phyloP scores from a whole-genome alignment of 2,888 invertebrate species.

The Eilema caniola region DNA sequence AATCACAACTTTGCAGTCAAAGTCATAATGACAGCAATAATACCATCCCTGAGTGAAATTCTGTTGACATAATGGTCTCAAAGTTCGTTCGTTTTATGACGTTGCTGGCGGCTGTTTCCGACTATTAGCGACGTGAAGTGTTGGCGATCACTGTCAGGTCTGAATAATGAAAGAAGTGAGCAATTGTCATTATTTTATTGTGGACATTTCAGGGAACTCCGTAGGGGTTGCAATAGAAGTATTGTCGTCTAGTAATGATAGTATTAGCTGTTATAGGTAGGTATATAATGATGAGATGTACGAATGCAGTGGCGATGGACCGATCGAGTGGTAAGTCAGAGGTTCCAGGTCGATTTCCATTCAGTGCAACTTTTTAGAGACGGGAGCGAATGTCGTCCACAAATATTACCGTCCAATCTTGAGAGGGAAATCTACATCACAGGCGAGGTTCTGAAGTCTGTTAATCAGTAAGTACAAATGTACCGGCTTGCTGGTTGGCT shows the following conservation, averaged over 20 bases:
- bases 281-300: too few species aligned
- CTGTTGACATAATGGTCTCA: constrained; percentile 14
- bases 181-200: constrained; percentile 41
- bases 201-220: constrained; percentile 14
- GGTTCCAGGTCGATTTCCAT: too few species aligned
- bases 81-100: constrained; percentile 22
- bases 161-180: constrained; percentile 41
- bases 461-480: too few species aligned
- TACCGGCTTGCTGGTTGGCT: too few species aligned
- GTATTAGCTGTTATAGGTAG: too few species aligned
- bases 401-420: too few species aligned
- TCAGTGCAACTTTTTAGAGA: too few species aligned
- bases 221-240: not conserved
- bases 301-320: too few species aligned
- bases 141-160: constrained; percentile 12
- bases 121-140: constrained; percentile 8
- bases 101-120: not conserved
- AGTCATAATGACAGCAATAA: constrained; percentile 36
- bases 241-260: not conserved
- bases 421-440: too few species aligned
- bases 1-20: constrained; percentile 20
- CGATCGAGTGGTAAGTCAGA: too few species aligned
- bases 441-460: too few species aligned
- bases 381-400: too few species aligned
- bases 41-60: constrained; percentile 34